Percentiles rank a stretch among this genome's conserved stretches.
phyloP scores from a whole-genome alignment of 2,888 invertebrate genomes.

The Yponomeuta cagnagella region DNA sequence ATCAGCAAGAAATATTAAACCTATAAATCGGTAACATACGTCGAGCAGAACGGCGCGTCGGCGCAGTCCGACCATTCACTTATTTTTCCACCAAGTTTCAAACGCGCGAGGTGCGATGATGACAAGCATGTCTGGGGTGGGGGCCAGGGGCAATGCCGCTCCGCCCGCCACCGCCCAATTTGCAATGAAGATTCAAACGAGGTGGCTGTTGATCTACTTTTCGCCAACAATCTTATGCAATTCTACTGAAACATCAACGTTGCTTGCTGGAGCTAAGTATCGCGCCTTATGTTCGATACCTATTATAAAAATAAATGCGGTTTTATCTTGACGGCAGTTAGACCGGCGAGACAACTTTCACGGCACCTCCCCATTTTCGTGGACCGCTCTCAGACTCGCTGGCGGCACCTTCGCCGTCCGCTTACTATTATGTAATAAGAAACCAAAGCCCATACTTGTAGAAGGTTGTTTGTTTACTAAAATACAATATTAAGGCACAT shows the following conservation, averaged over 20 bases:
- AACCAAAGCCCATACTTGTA: not conserved
- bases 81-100: slow-evolving; percentile 37
- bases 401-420: slow-evolving; percentile 17
- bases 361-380: slow-evolving; percentile 18
- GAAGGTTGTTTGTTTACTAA: slow-evolving; percentile 2
- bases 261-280: not conserved
- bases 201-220: slow-evolving; percentile 33
- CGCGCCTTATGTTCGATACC: not conserved
- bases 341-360: slow-evolving; percentile 18
- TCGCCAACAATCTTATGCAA: not conserved
- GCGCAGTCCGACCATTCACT: slow-evolving; percentile 48
- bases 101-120: slow-evolving; percentile 28
- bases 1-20: not conserved
- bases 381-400: slow-evolving; percentile 16
- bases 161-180: slow-evolving; percentile 38
- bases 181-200: slow-evolving; percentile 27
- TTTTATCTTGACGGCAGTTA: slow-evolving; percentile 1
- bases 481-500: not conserved
- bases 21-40: not conserved
- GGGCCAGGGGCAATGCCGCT: slow-evolving; percentile 41
- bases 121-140: slow-evolving; percentile 43
- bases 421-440: slow-evolving; percentile 11
- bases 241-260: not conserved
- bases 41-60: slow-evolving; percentile 33
- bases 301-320: not conserved